Percentiles rank a stretch among this genome's conserved stretches.
These are phyloP conservation scores for Sebastes flavidus DNA, from an alignment of 2,797 vertebrate genomes.

Conservation along the genomic window DNA sequence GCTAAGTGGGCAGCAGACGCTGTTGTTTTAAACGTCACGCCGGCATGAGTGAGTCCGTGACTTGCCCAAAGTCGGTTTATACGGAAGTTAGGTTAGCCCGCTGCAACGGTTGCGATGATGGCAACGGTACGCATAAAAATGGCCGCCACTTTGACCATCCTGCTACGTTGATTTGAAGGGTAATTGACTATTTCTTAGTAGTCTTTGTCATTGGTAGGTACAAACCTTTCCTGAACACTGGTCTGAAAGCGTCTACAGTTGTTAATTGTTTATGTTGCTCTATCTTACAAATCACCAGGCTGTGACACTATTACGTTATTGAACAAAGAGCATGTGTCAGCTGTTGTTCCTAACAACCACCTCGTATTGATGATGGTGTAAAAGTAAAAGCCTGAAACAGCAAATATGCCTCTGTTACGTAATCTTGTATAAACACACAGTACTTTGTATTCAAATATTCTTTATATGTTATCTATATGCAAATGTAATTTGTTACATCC, in stretches of 20 bases:
- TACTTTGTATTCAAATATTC: background rate
- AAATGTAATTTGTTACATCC: constrained; percentile 3
- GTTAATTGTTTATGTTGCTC: background rate
- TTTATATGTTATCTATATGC: constrained; percentile 16
- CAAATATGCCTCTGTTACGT: background rate
- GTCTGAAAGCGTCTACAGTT: background rate
- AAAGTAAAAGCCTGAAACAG: background rate
- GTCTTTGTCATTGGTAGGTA: background rate
- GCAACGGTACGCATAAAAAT: no score
- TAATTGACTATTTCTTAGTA: background rate
- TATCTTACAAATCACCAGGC: background rate
- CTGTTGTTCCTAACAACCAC: background rate
- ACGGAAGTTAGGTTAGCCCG: no score
- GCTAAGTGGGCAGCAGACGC: no score
- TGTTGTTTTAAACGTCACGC: no score
- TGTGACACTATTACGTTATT: background rate
- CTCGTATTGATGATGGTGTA: background rate
- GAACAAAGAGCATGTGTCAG: background rate
- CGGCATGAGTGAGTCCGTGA: no score
- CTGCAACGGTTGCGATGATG: no score
- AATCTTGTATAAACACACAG: background rate
- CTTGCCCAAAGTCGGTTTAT: no score
- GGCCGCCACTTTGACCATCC: no score
- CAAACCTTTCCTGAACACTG: background rate
- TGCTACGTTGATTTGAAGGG: no score